Conservation (phyloP, 2,888 invertebrate species). For the Macrophya annulata region DNA sequence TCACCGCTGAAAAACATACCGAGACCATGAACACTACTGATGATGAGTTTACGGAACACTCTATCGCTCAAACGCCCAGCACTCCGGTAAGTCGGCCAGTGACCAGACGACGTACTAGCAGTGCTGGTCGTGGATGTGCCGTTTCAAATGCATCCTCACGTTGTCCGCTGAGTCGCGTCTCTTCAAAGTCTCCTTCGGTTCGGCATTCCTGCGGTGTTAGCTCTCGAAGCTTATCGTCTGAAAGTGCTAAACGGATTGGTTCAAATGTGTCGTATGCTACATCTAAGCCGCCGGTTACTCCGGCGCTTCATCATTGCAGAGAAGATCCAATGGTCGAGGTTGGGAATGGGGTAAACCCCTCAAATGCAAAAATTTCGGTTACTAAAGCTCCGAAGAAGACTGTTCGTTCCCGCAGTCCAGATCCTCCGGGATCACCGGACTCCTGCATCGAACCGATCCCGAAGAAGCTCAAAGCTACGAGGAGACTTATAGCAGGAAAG, state of each 20-base stretch:
- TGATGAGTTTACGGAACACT: slow-evolving; percentile 35
- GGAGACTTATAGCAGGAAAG: neutral
- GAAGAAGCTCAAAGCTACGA: slow-evolving; percentile 25
- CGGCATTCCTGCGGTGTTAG: neutral
- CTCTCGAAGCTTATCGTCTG: slow-evolving; percentile 26
- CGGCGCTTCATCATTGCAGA: neutral
- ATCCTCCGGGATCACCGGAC: slow-evolving; percentile 39
- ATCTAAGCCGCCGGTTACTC: slow-evolving; percentile 3
- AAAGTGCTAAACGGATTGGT: slow-evolving; percentile 40
- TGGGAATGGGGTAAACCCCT: neutral
- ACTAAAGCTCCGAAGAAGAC: slow-evolving; percentile 10
- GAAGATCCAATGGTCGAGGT: neutral
- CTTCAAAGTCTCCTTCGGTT: slow-evolving; percentile 39
- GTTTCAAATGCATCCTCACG: slow-evolving; percentile 40
- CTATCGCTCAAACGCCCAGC: neutral
- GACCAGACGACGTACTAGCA: slow-evolving; percentile 30
- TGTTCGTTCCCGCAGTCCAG: slow-evolving; percentile 9
- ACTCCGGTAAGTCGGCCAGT: slow-evolving; percentile 31
- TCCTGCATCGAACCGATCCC: slow-evolving; percentile 30
- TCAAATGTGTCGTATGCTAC: neutral
- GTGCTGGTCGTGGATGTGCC: slow-evolving; percentile 22
- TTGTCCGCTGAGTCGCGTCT: slow-evolving; percentile 45
- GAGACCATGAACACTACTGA: slow-evolving; percentile 60
- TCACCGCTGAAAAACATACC: slow-evolving; percentile 67
- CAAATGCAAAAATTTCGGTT: neutral